Evolutionary conservation across 2,113 vertebrate genomes (phyloP).

Genomic region (Nycticorax nycticorax): DNA sequence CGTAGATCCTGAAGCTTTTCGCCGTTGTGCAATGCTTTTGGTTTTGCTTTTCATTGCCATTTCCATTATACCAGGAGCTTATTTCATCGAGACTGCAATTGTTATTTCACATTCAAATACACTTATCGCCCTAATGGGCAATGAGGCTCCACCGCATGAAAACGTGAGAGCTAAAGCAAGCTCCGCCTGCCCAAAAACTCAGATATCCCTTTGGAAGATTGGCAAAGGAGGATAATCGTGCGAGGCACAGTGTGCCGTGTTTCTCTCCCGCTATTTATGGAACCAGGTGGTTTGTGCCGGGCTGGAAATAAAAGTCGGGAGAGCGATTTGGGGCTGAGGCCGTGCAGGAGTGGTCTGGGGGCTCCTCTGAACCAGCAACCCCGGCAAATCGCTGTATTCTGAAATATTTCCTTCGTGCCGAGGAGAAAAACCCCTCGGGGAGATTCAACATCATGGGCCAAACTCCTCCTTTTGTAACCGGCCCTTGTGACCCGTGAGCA

Average conservation of each 20-base stretch:
- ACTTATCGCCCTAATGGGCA: conserved; percentile 30
- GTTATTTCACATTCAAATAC: conserved; percentile 25
- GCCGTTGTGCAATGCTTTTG: neutral
- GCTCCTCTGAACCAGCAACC: neutral
- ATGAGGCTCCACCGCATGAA: conserved; percentile 13
- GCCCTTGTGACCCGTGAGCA: neutral
- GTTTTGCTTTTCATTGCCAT: conserved; percentile 3
- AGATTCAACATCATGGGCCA: neutral
- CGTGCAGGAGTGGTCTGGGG: neutral
- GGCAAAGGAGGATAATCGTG: neutral
- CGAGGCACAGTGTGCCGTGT: neutral
- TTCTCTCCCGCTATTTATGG: neutral
- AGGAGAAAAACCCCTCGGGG: neutral
- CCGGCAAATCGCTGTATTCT: neutral
- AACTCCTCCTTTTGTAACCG: neutral
- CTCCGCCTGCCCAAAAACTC: neutral
- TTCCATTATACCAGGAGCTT: neutral
- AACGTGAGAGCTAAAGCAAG: neutral
- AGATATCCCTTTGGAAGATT: neutral
- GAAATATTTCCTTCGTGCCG: neutral
- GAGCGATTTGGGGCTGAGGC: neutral
- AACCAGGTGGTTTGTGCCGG: neutral
- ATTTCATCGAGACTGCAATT: neutral
- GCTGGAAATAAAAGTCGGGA: neutral
- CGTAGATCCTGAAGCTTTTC: neutral